Percentiles rank a stretch among this genome's conserved stretches.
phyloP scores from a whole-genome alignment of 2,113 vertebrate genomes.

The Enhydra lutris region DNA sequence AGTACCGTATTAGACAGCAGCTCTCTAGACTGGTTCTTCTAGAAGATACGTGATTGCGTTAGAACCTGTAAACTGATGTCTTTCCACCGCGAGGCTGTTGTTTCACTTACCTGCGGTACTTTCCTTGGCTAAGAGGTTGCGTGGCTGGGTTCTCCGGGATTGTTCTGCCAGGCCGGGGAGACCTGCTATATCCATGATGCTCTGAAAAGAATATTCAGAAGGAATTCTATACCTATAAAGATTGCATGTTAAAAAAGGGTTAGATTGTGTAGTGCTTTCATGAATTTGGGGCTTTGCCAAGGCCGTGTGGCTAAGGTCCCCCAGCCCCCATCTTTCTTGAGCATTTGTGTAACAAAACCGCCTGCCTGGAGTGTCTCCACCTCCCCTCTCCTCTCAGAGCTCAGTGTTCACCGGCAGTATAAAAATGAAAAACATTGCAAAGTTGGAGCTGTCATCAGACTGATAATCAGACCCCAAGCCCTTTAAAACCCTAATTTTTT shows the following conservation, averaged over 20 bases:
- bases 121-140: background rate
- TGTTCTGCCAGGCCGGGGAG: background rate
- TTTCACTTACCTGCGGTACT: background rate
- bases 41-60: background rate
- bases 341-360: background rate
- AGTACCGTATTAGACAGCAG: background rate
- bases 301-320: background rate
- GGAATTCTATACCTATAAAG: background rate
- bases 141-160: background rate
- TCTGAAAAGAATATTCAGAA: background rate
- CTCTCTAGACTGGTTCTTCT: background rate
- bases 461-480: background rate
- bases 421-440: background rate
- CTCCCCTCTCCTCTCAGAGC: background rate
- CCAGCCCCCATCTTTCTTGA: background rate
- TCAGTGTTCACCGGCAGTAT: background rate
- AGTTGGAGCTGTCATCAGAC: background rate
- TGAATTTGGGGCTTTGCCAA: background rate
- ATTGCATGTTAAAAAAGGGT: background rate
- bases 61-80: background rate
- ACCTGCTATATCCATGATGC: background rate
- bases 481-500: background rate
- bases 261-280: background rate
- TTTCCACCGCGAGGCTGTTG: background rate
- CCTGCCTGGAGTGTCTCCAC: background rate